phyloP scores from a whole-genome alignment of 2,113 vertebrate species.

The Oostethus manadensis region DNA sequence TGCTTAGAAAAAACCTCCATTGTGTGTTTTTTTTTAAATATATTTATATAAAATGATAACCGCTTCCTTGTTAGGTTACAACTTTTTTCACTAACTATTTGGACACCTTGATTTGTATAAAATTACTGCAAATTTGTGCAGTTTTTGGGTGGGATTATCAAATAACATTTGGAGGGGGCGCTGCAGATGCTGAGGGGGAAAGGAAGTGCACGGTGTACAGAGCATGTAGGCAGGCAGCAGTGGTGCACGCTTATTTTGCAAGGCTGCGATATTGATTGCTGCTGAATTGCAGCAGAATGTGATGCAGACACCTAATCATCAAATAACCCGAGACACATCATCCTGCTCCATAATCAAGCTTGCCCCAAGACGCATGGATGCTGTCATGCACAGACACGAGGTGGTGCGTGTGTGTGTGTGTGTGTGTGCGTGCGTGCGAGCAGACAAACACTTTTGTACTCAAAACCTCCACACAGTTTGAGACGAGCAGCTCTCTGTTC shows the following conservation, averaged over 20 bases:
- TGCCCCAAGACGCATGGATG: conserved; percentile 64
- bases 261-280: conserved; percentile 71
- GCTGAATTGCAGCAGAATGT: conserved; percentile 64
- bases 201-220: no score
- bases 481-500: not conserved
- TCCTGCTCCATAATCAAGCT: conserved; percentile 63
- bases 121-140: no score
- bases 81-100: no score
- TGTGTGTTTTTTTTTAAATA: no score
- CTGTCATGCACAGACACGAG: conserved; percentile 55
- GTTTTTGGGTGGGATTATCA: no score
- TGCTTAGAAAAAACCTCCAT: no score
- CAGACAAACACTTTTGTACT: conserved; percentile 26
- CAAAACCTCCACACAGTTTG: conserved; percentile 7
- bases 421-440: conserved; percentile 18
- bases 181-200: no score
- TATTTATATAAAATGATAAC: no score
- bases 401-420: conserved; percentile 29
- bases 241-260: conserved; percentile 45
- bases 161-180: no score
- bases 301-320: conserved; percentile 73
- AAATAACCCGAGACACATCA: conserved; percentile 61
- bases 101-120: no score
- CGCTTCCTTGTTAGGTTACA: no score
- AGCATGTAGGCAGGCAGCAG: conserved; percentile 25